phyloP scores from a whole-genome alignment of 1,140 invertebrate species.

The Phymorhynchus buccinoides region DNA sequence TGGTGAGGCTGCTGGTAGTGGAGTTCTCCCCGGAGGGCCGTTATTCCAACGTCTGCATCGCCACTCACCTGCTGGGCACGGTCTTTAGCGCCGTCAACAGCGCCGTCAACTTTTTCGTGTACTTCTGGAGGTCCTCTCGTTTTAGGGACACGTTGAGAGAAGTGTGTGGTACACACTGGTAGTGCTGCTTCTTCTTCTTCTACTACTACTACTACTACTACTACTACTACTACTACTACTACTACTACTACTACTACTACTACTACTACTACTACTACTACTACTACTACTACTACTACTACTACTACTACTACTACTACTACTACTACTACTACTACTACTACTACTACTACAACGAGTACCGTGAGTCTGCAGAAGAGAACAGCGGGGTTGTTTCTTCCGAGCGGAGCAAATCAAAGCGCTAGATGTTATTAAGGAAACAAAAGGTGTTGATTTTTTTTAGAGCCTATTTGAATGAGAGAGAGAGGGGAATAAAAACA shows the following conservation, averaged over 20 bases:
- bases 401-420: too few species aligned
- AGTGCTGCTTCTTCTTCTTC: constrained; percentile 1
- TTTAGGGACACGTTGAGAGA: background rate
- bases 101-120: constrained; percentile 31
- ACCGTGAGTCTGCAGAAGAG: too few species aligned
- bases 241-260: constrained; percentile 27
- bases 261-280: constrained; percentile 31
- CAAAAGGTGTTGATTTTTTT: too few species aligned
- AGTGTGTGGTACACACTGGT: background rate
- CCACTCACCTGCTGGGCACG: constrained; percentile 20
- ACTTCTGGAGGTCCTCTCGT: constrained; percentile 3
- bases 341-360: constrained; percentile 24
- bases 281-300: constrained; percentile 34
- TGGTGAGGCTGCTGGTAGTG: background rate
- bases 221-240: constrained; percentile 31
- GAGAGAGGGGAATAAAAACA: too few species aligned
- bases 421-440: too few species aligned
- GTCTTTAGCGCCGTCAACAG: constrained; percentile 31
- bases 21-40: constrained; percentile 22
- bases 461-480: too few species aligned
- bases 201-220: constrained; percentile 20
- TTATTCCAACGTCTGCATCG: constrained; percentile 32
- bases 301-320: constrained; percentile 31
- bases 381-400: too few species aligned
- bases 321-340: constrained; percentile 30